Evolutionary conservation across 2,888 invertebrate species (phyloP).

Genomic region (Oxyscelio sp.): DNA sequence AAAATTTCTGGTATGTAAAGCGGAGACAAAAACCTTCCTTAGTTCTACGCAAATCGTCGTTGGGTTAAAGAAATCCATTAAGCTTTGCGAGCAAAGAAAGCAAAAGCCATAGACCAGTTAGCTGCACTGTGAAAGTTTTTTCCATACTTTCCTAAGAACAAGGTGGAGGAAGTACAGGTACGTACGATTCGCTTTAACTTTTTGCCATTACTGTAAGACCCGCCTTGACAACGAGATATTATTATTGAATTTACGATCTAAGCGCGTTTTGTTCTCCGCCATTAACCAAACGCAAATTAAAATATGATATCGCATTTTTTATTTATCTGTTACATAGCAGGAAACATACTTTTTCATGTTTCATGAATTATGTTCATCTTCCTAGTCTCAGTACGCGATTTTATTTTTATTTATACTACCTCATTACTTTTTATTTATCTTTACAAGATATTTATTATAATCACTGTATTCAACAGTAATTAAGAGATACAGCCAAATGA

Average conservation of each 20-base stretch:
- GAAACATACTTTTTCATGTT: background rate
- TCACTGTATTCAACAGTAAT: too few species aligned
- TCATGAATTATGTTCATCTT: too few species aligned
- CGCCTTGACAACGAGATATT: conserved; percentile 50
- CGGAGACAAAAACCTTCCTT: conserved; percentile 39
- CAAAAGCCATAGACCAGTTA: conserved; percentile 60
- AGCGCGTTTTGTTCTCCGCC: conserved; percentile 35
- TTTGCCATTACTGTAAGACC: conserved; percentile 48
- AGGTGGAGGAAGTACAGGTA: conserved; percentile 50
- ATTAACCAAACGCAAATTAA: conserved; percentile 22
- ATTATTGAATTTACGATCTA: conserved; percentile 54
- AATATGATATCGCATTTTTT: conserved; percentile 6
- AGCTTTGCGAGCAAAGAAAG: conserved; percentile 67
- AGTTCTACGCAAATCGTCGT: conserved; percentile 70
- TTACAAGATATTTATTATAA: too few species aligned
- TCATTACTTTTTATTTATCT: too few species aligned
- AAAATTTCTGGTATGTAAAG: conserved; percentile 46
- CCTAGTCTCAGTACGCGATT: too few species aligned
- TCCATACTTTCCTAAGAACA: conserved; percentile 42
- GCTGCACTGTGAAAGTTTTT: conserved; percentile 58
- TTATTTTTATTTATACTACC: too few species aligned
- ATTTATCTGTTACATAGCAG: background rate
- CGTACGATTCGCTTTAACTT: conserved; percentile 50
- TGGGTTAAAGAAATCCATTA: conserved; percentile 79
- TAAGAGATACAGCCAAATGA: too few species aligned